phyloP scores from a whole-genome alignment of 2,888 invertebrate species.

The Drosophila flavopinicola region DNA sequence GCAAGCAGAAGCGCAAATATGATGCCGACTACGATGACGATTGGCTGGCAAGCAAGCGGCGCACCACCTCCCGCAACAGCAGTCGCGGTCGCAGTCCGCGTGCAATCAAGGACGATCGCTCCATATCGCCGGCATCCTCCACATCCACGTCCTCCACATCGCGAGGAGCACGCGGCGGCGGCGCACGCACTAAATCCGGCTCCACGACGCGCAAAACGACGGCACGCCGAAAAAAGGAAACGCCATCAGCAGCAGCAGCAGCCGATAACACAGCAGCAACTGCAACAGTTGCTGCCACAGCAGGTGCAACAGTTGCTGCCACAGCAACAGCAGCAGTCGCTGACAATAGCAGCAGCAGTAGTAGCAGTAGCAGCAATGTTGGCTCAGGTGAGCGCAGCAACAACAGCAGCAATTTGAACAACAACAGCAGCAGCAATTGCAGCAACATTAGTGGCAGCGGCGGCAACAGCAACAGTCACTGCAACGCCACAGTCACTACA shows the following conservation, averaged over 20 bases:
- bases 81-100: conserved; percentile 81
- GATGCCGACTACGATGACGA: conserved; percentile 84
- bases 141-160: conserved; percentile 81
- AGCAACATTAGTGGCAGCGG: conserved; percentile 17
- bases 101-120: conserved; percentile 80
- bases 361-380: conserved; percentile 22
- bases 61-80: conserved; percentile 77
- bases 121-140: conserved; percentile 82
- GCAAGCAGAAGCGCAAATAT: conserved; percentile 82
- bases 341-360: conserved; percentile 14
- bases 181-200: conserved; percentile 41
- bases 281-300: conserved; percentile 7
- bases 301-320: conserved; percentile 10
- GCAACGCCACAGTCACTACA: conserved; percentile 37
- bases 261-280: conserved; percentile 22
- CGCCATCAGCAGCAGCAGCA: conserved; percentile 16
- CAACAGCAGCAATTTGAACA: conserved; percentile 40
- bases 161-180: conserved; percentile 60
- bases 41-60: conserved; percentile 82
- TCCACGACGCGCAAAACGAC: conserved; percentile 80
- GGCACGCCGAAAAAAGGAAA: conserved; percentile 77
- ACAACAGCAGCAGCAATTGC: conserved; percentile 18
- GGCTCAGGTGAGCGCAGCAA: conserved; percentile 60
- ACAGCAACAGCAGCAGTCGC: neutral
- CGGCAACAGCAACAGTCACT: conserved; percentile 44